A percentile compares a stretch with the other conserved stretches of the same genome.
Conservation (phyloP, 2,113 vertebrate genomes). For the Apteryx owenii region DNA sequence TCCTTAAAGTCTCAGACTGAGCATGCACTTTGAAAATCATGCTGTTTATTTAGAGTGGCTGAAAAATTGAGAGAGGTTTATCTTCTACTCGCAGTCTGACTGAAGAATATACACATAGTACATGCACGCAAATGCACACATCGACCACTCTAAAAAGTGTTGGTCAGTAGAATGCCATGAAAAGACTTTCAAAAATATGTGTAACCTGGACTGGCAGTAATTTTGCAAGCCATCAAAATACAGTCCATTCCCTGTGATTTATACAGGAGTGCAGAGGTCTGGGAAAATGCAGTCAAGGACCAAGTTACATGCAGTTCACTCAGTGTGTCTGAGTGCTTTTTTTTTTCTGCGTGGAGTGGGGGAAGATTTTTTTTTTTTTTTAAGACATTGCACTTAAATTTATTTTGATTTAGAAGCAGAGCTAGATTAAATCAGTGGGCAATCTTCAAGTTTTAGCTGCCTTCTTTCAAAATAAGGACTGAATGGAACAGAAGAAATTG, state of each 20-base stretch:
- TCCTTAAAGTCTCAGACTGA: neutral
- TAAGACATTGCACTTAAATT: neutral
- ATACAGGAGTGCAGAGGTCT: neutral
- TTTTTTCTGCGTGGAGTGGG: too few relatives aligned
- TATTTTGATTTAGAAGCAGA: neutral
- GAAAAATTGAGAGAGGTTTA: neutral
- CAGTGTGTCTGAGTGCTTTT: neutral
- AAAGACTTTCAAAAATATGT: neutral
- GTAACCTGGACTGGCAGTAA: neutral
- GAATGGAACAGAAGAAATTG: slow-evolving; percentile 33
- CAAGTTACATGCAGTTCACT: neutral
- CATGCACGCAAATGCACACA: neutral
- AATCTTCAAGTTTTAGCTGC: neutral
- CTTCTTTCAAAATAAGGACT: slow-evolving; percentile 25
- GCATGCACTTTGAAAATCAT: neutral
- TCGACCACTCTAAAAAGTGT: neutral
- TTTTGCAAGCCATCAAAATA: neutral
- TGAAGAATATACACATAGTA: neutral
- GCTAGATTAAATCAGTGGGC: neutral
- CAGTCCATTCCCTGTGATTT: neutral
- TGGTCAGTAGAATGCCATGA: rapidly evolving
- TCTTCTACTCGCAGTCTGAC: neutral
- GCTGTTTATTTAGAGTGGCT: neutral
- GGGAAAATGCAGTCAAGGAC: too few relatives aligned
- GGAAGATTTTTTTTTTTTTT: neutral